These are phyloP conservation scores for Peromyscus maniculatus DNA, from an alignment of 2,113 vertebrate genomes.

Conservation along the genomic window DNA sequence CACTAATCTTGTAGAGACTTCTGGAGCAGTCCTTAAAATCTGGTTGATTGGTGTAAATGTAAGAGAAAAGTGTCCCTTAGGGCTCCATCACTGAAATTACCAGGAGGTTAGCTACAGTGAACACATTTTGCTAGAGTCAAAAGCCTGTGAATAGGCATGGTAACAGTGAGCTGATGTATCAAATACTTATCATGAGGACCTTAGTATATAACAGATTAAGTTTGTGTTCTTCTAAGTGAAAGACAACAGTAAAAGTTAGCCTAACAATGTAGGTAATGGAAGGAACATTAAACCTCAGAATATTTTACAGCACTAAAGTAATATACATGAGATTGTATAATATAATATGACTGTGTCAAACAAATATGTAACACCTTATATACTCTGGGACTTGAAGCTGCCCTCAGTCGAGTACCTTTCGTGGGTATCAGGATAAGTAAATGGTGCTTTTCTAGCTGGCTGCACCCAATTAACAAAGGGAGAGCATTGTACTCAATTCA, in stretches of 20 bases:
- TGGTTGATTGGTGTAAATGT: neutral
- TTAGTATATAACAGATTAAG: neutral
- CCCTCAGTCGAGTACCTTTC: neutral
- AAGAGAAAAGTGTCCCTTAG: neutral
- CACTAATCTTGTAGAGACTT: neutral
- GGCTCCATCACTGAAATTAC: neutral
- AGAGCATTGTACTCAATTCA: neutral
- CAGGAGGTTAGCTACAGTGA: neutral
- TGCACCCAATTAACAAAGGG: neutral
- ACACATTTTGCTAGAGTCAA: neutral
- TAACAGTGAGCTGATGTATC: neutral
- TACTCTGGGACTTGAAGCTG: neutral
- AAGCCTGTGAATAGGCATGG: neutral
- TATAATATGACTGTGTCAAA: neutral
- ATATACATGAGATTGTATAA: neutral
- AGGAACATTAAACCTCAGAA: neutral
- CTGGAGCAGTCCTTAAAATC: neutral
- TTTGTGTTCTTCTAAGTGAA: neutral
- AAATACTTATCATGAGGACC: neutral
- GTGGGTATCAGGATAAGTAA: neutral
- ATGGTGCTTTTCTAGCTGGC: neutral
- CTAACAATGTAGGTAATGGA: neutral
- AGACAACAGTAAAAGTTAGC: neutral
- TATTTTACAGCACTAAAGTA: neutral
- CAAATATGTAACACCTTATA: neutral